Evolutionary conservation across 2,113 vertebrate genomes (phyloP), one percentile per base, ranked within the genome.

Genomic region (Stegostoma tigrinum): DNA sequence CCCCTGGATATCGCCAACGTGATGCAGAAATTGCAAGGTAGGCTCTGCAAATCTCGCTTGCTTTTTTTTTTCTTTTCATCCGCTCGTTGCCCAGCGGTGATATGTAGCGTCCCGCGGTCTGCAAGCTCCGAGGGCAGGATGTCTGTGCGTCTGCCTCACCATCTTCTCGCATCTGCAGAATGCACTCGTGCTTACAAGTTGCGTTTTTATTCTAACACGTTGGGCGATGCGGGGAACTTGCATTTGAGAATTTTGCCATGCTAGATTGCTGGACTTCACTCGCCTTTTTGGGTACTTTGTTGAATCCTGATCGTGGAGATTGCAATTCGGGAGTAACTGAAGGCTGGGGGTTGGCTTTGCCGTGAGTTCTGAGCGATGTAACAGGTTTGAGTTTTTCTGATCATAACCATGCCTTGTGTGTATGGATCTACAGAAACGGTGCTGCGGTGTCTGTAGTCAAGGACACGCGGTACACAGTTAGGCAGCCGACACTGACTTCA

Each of bases 21-120:
- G 97, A 99, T 99, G 99, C 99, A 99, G 96, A 98, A 97, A 96
- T 98, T 99, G 96, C 99, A 99, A 98, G 99, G 99, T 99, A 98
- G 97, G 98, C 96, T 48, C 23, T 95, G 97, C 55, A 61, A 61
- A 61, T 12, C 55, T 61, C 55, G 55, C 55, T 61, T 1, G 7
- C 55, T 10, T 61, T 61, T 97, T 96, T 10, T 61, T 61, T 97
- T 96, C 21, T 10, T 12, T 30, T n/a, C 34, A 34, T 27, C 7
- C 27, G 68, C 34, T 30, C 10, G 30, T 10, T 5, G 24, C 70
- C 1, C 55, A 8, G 12, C 12, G 55, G 8, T 8, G 7, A 61
- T 61, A 7, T 61, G 55, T 12, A 61, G 55, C 55, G 55, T 61
- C 55, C 55, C 55, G 12, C 55, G 12, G 55, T 61, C 12, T 61